Evolutionary conservation across 37 sponge, comb jelly and placozoan genomes (phyloP).

Genomic region (Aplysina aerophoba): DNA sequence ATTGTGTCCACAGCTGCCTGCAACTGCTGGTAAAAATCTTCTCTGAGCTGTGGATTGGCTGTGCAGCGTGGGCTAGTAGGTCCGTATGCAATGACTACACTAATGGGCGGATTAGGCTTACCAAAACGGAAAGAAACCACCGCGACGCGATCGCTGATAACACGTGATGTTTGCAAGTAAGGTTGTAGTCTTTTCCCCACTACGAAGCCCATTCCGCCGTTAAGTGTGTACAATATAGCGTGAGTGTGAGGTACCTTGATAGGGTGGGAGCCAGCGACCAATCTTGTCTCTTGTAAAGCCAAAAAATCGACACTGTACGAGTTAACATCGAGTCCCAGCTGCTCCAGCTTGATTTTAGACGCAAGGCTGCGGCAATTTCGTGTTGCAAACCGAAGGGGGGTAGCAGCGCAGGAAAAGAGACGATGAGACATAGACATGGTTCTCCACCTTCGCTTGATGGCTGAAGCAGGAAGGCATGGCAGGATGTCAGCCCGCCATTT

Average conservation of each 20-base stretch:
- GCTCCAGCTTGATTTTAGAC: slow-evolving; percentile 17
- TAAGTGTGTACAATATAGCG: slow-evolving; percentile 14
- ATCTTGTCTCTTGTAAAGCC: slow-evolving; percentile 14
- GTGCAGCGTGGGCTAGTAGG: slow-evolving; percentile 1
- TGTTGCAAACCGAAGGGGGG: slow-evolving; percentile 1
- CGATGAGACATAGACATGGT: slow-evolving; percentile 8
- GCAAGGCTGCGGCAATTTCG: slow-evolving; percentile 7
- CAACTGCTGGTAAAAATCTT: neutral
- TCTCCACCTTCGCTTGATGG: neutral
- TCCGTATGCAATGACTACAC: slow-evolving; percentile 11
- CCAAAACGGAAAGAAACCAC: neutral
- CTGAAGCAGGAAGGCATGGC: neutral
- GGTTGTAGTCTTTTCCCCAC: neutral
- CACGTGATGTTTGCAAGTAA: neutral
- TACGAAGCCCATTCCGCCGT: neutral
- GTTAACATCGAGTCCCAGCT: neutral
- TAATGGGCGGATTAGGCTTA: neutral
- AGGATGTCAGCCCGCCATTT: neutral
- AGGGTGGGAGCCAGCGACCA: neutral
- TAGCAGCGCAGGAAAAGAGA: neutral
- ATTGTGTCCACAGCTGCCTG: no score
- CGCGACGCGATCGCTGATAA: neutral
- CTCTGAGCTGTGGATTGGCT: neutral
- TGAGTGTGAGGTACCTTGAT: neutral
- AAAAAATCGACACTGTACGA: neutral